Percentiles rank a stretch among this genome's conserved stretches.
These are phyloP conservation scores for Sebastes oblongus DNA, from an alignment of 2,797 vertebrate species.

Conservation along the genomic window DNA sequence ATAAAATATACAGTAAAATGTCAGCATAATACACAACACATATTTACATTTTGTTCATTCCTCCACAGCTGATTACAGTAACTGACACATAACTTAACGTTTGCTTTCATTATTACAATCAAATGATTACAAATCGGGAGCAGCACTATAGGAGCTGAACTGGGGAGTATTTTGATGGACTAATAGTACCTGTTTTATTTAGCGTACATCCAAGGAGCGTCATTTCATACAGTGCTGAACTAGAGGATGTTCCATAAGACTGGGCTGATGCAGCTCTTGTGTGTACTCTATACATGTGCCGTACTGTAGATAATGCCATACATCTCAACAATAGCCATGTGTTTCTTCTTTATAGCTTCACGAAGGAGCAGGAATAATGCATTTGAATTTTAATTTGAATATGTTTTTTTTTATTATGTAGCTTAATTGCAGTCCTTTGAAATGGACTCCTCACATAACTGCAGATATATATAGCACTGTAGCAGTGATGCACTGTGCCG, in stretches of 20 bases:
- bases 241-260: not conserved
- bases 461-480: not conserved
- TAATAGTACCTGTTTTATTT: not conserved
- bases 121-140: not conserved
- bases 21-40: not conserved
- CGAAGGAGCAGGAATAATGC: not conserved
- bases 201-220: not conserved
- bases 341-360: not conserved
- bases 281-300: not conserved
- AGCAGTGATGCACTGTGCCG: not conserved
- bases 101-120: not conserved
- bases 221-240: not conserved
- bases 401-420: not conserved
- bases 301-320: not conserved
- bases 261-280: not conserved
- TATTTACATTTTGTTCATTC: not conserved
- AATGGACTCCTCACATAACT: not conserved
- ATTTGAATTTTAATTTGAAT: not conserved
- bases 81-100: not conserved
- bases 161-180: not conserved
- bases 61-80: not conserved
- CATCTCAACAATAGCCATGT: not conserved
- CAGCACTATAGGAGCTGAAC: not conserved
- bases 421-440: not conserved
- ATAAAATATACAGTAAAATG: not conserved